Evolutionary conservation across 2,888 invertebrate species (phyloP).

Genomic region (Ichneumoninae sp.): DNA sequence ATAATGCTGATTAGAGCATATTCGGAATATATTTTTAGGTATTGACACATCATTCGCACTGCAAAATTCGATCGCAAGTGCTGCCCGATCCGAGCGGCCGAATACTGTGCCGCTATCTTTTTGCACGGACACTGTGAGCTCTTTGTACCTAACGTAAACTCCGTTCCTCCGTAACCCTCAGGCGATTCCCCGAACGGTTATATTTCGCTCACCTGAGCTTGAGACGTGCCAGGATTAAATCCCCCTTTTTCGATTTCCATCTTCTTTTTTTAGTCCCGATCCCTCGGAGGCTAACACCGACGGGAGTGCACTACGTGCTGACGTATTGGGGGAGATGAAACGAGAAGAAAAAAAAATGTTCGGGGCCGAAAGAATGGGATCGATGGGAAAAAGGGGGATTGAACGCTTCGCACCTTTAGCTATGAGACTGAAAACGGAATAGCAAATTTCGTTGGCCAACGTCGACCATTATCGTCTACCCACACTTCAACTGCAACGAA

Average conservation of each 20-base stretch:
- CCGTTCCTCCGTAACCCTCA: conserved; percentile 19
- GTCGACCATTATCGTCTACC: background rate
- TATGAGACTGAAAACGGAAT: conserved; percentile 13
- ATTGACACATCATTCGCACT: background rate
- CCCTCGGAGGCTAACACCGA: conserved; percentile 61
- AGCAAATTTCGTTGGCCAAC: background rate
- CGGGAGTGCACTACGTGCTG: conserved; percentile 58
- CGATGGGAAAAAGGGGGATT: conserved; percentile 51
- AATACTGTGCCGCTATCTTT: background rate
- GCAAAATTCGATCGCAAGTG: background rate
- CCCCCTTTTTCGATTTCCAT: conserved; percentile 39
- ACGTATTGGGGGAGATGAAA: conserved; percentile 22
- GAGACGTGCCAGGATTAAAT: conserved; percentile 61
- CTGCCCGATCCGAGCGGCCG: background rate
- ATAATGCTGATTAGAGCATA: background rate
- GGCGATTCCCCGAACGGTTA: conserved; percentile 52
- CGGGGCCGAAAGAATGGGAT: conserved; percentile 56
- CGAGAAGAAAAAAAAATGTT: conserved; percentile 29
- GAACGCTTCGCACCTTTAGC: conserved; percentile 18
- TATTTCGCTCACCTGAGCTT: conserved; percentile 62
- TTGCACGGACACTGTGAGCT: background rate
- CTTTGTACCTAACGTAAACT: conserved; percentile 24
- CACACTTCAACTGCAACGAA: background rate
- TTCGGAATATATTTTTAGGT: background rate
- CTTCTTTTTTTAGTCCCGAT: conserved; percentile 32